Evolutionary conservation across 2,797 vertebrate species (phyloP).

Genomic region (Staurois parvus): DNA sequence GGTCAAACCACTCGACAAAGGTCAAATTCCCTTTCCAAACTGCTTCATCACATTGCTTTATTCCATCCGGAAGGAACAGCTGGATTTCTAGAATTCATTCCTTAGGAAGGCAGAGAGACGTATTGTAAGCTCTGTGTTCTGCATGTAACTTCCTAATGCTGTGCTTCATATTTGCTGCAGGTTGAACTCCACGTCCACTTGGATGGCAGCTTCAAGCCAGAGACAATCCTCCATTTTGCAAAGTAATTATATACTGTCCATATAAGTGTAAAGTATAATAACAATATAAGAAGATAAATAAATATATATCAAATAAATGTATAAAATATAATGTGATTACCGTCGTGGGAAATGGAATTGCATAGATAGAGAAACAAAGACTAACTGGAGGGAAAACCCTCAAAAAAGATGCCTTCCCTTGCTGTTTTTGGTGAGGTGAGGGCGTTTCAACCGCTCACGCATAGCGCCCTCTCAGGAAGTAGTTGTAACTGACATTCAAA

Average conservation of each 20-base stretch:
- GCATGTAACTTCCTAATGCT: background rate
- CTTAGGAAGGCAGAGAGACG: background rate
- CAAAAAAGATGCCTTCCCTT: too few species aligned
- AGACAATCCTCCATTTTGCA: slow-evolving; percentile 89
- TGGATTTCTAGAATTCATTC: background rate
- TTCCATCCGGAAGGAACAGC: background rate
- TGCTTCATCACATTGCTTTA: background rate
- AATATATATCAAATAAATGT: too few species aligned
- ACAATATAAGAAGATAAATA: too few species aligned
- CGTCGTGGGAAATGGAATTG: too few species aligned
- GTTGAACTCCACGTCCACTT: slow-evolving; percentile 94
- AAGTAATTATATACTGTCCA: slow-evolving; percentile 73
- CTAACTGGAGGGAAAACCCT: too few species aligned
- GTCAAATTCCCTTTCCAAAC: background rate
- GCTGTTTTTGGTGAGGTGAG: too few species aligned
- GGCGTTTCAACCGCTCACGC: too few species aligned
- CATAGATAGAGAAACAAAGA: too few species aligned
- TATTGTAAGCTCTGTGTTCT: too few species aligned
- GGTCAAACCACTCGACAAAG: background rate
- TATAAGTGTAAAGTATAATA: background rate
- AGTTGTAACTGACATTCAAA: too few species aligned
- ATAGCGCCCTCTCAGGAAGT: too few species aligned
- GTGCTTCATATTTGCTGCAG: slow-evolving; percentile 68
- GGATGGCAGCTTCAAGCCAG: slow-evolving; percentile 89
- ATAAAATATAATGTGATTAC: too few species aligned